Evolutionary conservation across 2,888 invertebrate genomes (phyloP), one percentile per base, ranked within the genome.

Genomic region (Sabatieria punctata): DNA sequence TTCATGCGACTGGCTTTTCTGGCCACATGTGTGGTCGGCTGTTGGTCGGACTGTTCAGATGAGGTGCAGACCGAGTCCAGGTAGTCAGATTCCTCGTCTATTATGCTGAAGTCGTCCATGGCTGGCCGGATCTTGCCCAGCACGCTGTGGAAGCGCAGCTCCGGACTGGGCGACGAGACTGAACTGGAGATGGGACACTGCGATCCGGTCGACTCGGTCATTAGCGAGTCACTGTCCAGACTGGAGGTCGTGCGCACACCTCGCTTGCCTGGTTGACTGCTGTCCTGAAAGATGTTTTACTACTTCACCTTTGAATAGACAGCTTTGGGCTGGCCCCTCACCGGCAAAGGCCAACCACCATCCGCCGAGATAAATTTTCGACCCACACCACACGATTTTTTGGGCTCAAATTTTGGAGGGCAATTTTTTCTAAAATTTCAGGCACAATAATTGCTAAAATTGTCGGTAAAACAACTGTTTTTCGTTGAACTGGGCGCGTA

Each of bases 261-360:
- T n/a, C n/a, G n/a, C n/a, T n/a, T n/a, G n/a, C n/a, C n/a, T n/a
- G n/a, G n/a, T n/a, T n/a, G n/a, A n/a, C n/a, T n/a, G 39, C 23
- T 8, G 18, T 22, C 27, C 23, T 37, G 42, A 25, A 27, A 50
- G n/a, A 48, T 30, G 47, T 15, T 45, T 41, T 15, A 36, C 41
- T 15, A 30, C 33, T 6, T 36, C 21, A 48, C 48, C 22, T 21
- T 25, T n/a, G n/a, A 44, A 11, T 30, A 30, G 15, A 30, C 8
- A 30, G 8, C 30, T 15, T 30, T n/a, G n/a, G n/a, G n/a, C n/a
- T n/a, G n/a, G n/a, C n/a, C n/a, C n/a, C n/a, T n/a, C n/a, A n/a
- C n/a, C n/a, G n/a, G n/a, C n/a, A n/a, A n/a, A n/a, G n/a, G n/a
- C n/a, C n/a, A n/a, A n/a, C n/a, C n/a, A n/a, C n/a, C n/a, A n/a